Evolutionary conservation across 2,888 invertebrate species (phyloP), one percentile per base, ranked within the genome.

Genomic region (Dicyrtomina minuta): DNA sequence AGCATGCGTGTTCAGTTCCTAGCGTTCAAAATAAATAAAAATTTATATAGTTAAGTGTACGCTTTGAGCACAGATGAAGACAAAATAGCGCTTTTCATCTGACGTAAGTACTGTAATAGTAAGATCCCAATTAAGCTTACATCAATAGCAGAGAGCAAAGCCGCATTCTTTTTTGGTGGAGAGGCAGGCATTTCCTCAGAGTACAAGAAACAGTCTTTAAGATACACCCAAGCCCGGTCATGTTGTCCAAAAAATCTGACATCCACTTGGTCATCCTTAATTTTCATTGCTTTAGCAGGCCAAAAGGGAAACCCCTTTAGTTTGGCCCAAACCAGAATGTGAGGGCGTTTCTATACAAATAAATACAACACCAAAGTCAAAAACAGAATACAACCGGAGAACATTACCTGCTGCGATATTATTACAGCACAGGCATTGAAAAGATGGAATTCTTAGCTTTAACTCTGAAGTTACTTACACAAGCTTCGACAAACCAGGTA

Each of bases 261-360:
- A 82, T 96, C 95, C 0, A 95, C 92, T 10, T 86, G 82, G 20
- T 83, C 81, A 74, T 85, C 86, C 24, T 85, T 84, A 8, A 86
- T 82, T 0, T 88, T 86, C 90, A 93, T 91, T 0, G 90, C 92
- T 83, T 97, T 97, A 0, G 95, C 96, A 0, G 97, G 97, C 97
- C 97, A 98, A 82, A 90, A 96, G 0, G 97, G 97, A 80, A 96
- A 97, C 13, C 94, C 96, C 84, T 96, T 95, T 13, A 97, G 84
- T 81, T 96, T 96, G 0, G 97, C 97, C 97, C 97, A 98, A 0
- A 97, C 89, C 68, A 97, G 82, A 17, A 92, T 84, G 83, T 97
- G 96, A 0, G 96, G 96, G 68, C 88, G 89, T 24, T 90, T 80
- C 85, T 86, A 80, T 27, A 39, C 12, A 69, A 72, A n/a, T n/a